Base-by-base conservation (phyloP, 2,113 vertebrate genomes). In the Agelaius phoeniceus region DNA sequence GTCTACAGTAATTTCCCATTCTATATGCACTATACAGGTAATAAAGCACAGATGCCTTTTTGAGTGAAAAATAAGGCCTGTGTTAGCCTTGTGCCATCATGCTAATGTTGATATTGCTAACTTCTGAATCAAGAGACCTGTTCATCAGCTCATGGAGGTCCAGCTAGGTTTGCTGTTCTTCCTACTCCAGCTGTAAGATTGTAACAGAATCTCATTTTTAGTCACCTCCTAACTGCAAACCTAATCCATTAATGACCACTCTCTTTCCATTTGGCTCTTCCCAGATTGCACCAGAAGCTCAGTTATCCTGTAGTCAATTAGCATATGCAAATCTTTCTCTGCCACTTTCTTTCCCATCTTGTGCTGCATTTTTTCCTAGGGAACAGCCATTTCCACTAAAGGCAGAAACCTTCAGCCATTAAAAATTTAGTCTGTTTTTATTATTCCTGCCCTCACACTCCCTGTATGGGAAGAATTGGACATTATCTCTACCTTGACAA, bases 1-100 rank as follows among this genome's bases (percentile, higher is more conserved):
- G 59, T 83, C 92, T 67, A 87, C 80, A 96, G 68, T 79, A 95
- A 96, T 96, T 97, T 97, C 96, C 90, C 31, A 8, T 95, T 82
- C 67, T 72, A 44, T 69, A 39, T 22, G 51, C 31, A 61, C 26
- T 75, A 10, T 39, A 41, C 26, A 80, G 39, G 27, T 94, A 89
- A 90, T 62, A 92, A 95, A 96, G 35, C 37, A 46, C 62, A 87
- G 37, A 74, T 10, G 1, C 11, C 33, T 74, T 57, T 74, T 28
- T 54, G 39, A 57, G 17, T 89, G 52, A 35, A 92, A 92, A 92
- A 71, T 37, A 75, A 81, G 41, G 22, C 30, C 61, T 68, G 12
- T 24, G 28, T 44, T 69, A 88, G 46, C 46, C 52, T 78, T 76
- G 27, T 23, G 24, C 59, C 91, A 62, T 31, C 33, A 84, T n/a